A percentile compares a stretch with the other conserved stretches of the same genome.
These are phyloP conservation scores for Apus apus DNA, from an alignment of 2,113 vertebrate genomes.

Conservation along the genomic window DNA sequence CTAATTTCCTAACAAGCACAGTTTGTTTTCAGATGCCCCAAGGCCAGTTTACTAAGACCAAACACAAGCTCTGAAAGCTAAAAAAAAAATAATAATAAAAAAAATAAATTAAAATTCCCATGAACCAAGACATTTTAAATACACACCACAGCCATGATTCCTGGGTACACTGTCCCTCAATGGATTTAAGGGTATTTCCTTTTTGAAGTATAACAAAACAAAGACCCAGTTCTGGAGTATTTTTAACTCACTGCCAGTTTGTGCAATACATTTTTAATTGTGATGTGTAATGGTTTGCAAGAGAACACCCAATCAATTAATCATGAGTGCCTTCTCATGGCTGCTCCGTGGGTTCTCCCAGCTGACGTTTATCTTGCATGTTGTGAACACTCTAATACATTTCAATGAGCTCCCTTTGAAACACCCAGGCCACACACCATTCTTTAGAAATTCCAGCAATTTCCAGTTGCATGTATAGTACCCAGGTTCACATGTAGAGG, in stretches of 20 bases:
- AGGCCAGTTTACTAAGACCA: slow-evolving; percentile 76
- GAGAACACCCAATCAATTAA: slow-evolving; percentile 83
- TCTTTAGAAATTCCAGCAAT: slow-evolving; percentile 56
- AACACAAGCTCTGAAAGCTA: slow-evolving; percentile 63
- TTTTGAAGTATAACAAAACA: slow-evolving; percentile 32
- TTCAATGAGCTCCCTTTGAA: slow-evolving; percentile 51
- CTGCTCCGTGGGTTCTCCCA: slow-evolving; percentile 58
- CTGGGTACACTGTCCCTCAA: neutral
- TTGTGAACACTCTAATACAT: slow-evolving; percentile 56
- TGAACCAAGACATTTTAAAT: slow-evolving; percentile 58
- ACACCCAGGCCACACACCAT: slow-evolving; percentile 57
- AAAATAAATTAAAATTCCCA: neutral
- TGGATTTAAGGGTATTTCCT: slow-evolving; percentile 33
- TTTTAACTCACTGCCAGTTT: slow-evolving; percentile 71
- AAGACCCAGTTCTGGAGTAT: slow-evolving; percentile 32
- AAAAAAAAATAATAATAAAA: slow-evolving; percentile 8
- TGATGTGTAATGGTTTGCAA: slow-evolving; percentile 79
- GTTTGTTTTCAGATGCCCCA: slow-evolving; percentile 81
- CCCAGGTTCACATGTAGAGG: slow-evolving; percentile 33
- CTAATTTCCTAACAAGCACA: slow-evolving; percentile 78
- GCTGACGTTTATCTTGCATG: slow-evolving; percentile 51
- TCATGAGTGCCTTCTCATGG: slow-evolving; percentile 76
- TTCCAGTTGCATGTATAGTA: slow-evolving; percentile 40
- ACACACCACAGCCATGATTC: slow-evolving; percentile 5
- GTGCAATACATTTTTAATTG: slow-evolving; percentile 82